Evolutionary conservation across 2,113 vertebrate genomes (phyloP).

Genomic region (Pseudopodoces humilis): DNA sequence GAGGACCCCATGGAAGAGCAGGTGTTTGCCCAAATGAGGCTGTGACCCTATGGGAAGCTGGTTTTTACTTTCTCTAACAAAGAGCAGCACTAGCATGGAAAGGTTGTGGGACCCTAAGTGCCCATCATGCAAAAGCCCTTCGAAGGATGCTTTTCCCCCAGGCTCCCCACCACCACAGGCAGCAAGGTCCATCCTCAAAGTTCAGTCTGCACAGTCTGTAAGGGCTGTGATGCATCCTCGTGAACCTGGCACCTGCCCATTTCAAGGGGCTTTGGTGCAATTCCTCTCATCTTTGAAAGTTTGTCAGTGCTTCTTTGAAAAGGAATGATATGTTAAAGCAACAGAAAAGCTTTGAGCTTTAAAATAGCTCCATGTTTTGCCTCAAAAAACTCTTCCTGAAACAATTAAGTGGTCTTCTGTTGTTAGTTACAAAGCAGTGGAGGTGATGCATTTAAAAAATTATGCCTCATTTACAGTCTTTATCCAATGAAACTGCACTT

Average conservation of each 20-base stretch:
- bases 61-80: background rate
- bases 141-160: background rate
- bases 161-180: background rate
- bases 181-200: background rate
- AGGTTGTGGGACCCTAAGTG: background rate
- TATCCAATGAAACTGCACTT: background rate
- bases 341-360: background rate
- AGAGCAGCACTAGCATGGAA: background rate
- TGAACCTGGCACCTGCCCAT: background rate
- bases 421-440: background rate
- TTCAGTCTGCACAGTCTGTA: background rate
- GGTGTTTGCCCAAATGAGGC: background rate
- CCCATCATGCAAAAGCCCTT: background rate
- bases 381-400: background rate
- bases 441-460: background rate
- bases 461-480: background rate
- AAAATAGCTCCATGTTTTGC: rapidly evolving
- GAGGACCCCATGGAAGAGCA: background rate
- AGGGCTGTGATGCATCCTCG: background rate
- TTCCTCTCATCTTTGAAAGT: background rate
- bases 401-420: background rate
- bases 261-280: rapidly evolving
- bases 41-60: background rate
- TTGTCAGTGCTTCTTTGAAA: background rate
- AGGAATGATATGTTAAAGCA: background rate